These are phyloP conservation scores for Moxostoma hubbsi DNA, from an alignment of 2,797 vertebrate species.

Conservation along the genomic window DNA sequence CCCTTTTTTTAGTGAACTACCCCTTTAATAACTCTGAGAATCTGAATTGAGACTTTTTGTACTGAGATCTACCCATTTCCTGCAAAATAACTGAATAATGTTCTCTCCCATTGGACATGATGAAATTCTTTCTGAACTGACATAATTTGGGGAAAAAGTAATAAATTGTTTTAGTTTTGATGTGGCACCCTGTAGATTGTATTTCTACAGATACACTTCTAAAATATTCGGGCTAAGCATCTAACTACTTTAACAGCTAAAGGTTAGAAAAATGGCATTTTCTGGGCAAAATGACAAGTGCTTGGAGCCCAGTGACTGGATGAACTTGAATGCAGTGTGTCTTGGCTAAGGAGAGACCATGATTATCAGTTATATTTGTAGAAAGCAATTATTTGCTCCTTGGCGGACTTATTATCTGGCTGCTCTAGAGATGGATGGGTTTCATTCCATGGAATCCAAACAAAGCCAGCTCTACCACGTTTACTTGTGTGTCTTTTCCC, in stretches of 20 bases:
- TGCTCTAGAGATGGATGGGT: constrained; percentile 70
- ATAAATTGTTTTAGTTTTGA: constrained; percentile 12
- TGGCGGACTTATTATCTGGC: constrained; percentile 67
- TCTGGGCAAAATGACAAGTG: constrained; percentile 57
- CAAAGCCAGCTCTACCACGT: constrained; percentile 62
- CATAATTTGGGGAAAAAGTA: background rate
- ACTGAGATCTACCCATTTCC: background rate
- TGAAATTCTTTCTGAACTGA: constrained; percentile 10
- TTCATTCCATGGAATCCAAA: constrained; percentile 63
- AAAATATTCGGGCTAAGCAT: constrained; percentile 29
- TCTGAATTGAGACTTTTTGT: background rate
- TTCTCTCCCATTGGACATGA: constrained; percentile 7
- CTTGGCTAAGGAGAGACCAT: constrained; percentile 71
- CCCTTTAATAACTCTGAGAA: background rate
- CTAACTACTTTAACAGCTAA: constrained; percentile 49
- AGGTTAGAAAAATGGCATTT: constrained; percentile 62
- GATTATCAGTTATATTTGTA: constrained; percentile 81
- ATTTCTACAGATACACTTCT: constrained; percentile 12
- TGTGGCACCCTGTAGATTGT: constrained; percentile 4
- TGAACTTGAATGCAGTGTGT: constrained; percentile 70
- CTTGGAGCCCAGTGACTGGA: constrained; percentile 52
- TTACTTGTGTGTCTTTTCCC: constrained; percentile 75
- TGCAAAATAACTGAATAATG: constrained; percentile 27
- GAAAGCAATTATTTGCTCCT: constrained; percentile 74
- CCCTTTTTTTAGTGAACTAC: background rate